A percentile compares a stretch with the other conserved stretches of the same genome.
These are phyloP conservation scores for Stichodactyla mertensii DNA, from an alignment of 64 coral and sea anemone species.

Conservation along the genomic window DNA sequence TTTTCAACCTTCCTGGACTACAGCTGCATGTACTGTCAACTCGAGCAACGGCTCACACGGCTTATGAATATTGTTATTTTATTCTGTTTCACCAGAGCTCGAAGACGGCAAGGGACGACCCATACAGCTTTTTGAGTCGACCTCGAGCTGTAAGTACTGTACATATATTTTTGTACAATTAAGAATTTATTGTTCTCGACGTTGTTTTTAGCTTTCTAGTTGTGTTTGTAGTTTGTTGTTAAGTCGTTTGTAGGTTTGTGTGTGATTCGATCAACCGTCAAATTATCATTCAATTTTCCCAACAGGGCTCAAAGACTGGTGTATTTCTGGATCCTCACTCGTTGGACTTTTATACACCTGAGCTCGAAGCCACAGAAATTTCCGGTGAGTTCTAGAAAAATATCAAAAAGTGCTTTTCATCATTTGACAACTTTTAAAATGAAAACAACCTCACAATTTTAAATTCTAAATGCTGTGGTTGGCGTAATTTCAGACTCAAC, in stretches of 20 bases:
- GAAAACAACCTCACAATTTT: too few relatives aligned
- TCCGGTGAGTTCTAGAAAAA: constrained; percentile 21
- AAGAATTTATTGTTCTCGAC: neutral
- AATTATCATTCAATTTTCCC: neutral
- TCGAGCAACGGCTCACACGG: neutral
- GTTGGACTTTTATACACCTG: constrained; percentile 33
- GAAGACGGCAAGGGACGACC: neutral
- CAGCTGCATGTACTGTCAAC: neutral
- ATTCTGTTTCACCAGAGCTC: neutral
- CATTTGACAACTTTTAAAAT: neutral
- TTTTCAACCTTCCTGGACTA: neutral
- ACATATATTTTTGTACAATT: neutral
- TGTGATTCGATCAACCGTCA: neutral
- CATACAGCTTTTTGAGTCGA: neutral
- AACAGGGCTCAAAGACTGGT: constrained; percentile 37
- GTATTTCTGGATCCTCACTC: constrained; percentile 38
- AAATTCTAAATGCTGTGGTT: too few relatives aligned
- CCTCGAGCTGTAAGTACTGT: neutral
- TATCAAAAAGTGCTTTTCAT: neutral
- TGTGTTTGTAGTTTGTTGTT: neutral
- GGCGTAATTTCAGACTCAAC: too few relatives aligned
- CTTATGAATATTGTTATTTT: neutral
- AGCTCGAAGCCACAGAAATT: constrained; percentile 49
- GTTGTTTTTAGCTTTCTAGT: neutral
- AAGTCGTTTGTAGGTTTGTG: neutral